A percentile compares a stretch with the other conserved stretches of the same genome.
phyloP scores from a whole-genome alignment of 2,113 vertebrate species.

The Psittacus erithacus region DNA sequence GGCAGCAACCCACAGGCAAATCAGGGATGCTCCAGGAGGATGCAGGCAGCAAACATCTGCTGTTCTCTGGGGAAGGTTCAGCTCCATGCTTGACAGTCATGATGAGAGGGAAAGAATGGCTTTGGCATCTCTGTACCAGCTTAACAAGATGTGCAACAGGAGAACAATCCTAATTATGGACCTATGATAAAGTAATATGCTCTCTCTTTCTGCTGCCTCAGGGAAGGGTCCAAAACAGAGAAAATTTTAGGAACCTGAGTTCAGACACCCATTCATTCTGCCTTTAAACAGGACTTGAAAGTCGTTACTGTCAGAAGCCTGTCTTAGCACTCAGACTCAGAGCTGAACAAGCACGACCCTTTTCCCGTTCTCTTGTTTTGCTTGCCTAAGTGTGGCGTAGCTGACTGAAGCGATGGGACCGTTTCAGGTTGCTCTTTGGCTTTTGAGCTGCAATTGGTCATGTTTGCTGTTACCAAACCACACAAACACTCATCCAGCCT shows the following conservation, averaged over 20 bases:
- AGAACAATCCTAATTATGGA: background rate
- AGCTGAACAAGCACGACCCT: fast-evolving
- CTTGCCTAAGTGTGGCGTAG: fast-evolving
- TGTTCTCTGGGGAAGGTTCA: background rate
- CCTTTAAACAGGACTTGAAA: background rate
- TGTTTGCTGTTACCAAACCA: background rate
- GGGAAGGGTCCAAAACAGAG: background rate
- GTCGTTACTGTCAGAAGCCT: background rate
- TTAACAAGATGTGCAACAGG: background rate
- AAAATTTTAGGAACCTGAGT: background rate
- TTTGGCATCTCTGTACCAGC: background rate
- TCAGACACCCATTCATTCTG: background rate
- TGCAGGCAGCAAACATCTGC: background rate
- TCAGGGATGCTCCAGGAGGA: background rate
- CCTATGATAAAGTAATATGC: background rate
- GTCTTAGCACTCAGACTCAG: background rate
- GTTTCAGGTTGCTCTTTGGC: background rate
- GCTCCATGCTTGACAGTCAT: background rate
- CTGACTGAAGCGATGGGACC: background rate
- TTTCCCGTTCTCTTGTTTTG: background rate
- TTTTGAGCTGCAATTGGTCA: background rate
- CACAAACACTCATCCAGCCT: background rate
- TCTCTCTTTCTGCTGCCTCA: background rate
- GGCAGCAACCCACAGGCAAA: background rate
- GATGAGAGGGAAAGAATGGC: background rate